These are phyloP conservation scores for Eubucco bourcierii DNA, from an alignment of 2,113 vertebrate genomes.

Conservation along the genomic window DNA sequence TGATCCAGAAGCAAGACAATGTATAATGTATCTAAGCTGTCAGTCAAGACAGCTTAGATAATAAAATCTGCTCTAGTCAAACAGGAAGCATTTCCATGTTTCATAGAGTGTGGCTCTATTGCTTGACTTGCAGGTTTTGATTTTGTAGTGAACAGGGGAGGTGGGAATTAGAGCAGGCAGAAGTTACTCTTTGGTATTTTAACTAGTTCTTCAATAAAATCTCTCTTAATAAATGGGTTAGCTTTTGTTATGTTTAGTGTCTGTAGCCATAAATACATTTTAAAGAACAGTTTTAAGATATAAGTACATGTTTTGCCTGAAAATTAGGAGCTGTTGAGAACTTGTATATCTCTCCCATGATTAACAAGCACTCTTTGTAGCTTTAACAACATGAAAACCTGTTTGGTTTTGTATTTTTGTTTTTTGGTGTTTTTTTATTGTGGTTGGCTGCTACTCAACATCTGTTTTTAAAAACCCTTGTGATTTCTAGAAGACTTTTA, in stretches of 20 bases:
- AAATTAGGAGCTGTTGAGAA: not conserved
- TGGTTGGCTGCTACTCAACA: not conserved
- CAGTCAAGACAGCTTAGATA: not conserved
- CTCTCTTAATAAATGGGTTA: not conserved
- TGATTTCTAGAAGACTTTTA: not conserved
- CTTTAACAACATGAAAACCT: not conserved
- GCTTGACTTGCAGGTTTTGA: not conserved
- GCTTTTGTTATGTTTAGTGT: not conserved
- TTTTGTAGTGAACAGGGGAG: not conserved
- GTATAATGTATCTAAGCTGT: too few species aligned
- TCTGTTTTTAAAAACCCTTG: not conserved
- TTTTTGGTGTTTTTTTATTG: not conserved
- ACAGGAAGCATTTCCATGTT: not conserved
- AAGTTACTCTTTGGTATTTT: not conserved
- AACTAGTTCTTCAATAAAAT: not conserved
- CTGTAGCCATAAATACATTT: not conserved
- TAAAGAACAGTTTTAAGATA: not conserved
- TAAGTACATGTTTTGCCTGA: not conserved
- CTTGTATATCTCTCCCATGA: not conserved
- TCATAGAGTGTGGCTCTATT: not conserved
- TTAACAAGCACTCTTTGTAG: not conserved
- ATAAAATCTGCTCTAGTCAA: not conserved
- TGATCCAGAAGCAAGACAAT: not conserved
- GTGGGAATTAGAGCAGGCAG: not conserved
- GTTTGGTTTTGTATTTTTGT: constrained; percentile 7